Base-by-base conservation (phyloP, 2,797 vertebrate genomes). In the Apogon hyalosoma region DNA sequence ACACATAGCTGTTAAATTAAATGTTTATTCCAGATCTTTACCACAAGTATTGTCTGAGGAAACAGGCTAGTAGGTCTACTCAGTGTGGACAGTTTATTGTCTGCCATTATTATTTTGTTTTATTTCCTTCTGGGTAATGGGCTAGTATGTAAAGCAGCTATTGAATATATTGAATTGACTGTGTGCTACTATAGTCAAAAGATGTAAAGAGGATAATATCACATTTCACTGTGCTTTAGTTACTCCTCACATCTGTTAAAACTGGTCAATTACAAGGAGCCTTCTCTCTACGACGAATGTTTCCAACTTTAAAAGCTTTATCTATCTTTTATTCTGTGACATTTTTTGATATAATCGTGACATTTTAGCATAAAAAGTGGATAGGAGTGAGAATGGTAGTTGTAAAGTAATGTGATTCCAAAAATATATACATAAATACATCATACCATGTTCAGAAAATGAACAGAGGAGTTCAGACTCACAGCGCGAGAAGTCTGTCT, bases 341-440 rank as follows among this genome's bases (percentile, higher is more conserved):
- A 75, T 73, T 60, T 65, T 57, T 75, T 40, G 46, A 47, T 65
- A 56, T 21, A 56, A 69, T 64, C 38, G 69, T 81, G 78, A 80
- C 69, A 75, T 41, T 73, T 66, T 55, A 59, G 52, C 69, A 67
- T 62, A 11, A 7, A 69, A 60, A 55, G 1, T 28, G 7, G 13
- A 69, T 18, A 15, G 14, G 43, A 65, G 7, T 53, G 24, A 58
- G 63, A 73, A 60, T 41, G 15, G 45, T 54, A 69, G 14, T 73
- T 51, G 18, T 14, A 14, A 42, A 51, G 15, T 58, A 31, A 52
- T 64, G 42, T 39, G 33, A 60, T 33, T 46, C 7, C 57, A 63
- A 73, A 55, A 52, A 52, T 60, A 69, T 45, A 15, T 43, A 16
- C 10, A 7, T 19, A 10, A 19, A 46, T 42, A 39, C 60, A 64